Percentiles rank a stretch among this genome's conserved stretches.
Evolutionary conservation across 2,888 invertebrate genomes (phyloP).

Genomic region (Cataglyphis livida): DNA sequence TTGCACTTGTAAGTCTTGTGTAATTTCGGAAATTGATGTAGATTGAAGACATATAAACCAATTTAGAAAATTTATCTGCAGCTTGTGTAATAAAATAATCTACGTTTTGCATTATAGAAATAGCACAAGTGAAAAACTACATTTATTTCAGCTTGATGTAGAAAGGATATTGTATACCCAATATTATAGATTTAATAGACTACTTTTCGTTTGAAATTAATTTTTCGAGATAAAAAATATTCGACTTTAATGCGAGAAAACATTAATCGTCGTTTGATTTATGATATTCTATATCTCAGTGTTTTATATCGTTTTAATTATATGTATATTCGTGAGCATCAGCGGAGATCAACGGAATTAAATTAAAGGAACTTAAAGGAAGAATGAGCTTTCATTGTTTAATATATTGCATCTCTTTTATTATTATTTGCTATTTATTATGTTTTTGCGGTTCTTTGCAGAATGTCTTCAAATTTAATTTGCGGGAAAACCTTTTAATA

Average conservation of each 20-base stretch:
- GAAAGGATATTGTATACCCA: neutral
- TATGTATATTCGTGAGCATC: neutral
- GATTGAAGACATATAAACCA: constrained; percentile 7
- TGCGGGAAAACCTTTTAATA: neutral
- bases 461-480: neutral
- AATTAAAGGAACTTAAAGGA: neutral
- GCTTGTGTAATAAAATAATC: neutral
- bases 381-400: neutral
- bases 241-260: neutral
- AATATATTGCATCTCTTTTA: neutral
- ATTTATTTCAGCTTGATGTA: constrained; percentile 5
- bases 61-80: neutral
- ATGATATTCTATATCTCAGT: neutral
- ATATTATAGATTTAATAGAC: neutral
- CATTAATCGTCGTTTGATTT: neutral
- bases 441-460: neutral
- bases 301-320: neutral
- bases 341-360: neutral
- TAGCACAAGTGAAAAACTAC: neutral
- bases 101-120: constrained; percentile 22
- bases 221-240: neutral
- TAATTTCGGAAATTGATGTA: neutral
- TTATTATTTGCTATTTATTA: neutral
- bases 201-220: neutral
- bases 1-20: neutral